Percentiles rank a stretch among this genome's conserved stretches.
Conservation (phyloP, 2,113 vertebrate genomes). For the Aspidoscelis tigris region DNA sequence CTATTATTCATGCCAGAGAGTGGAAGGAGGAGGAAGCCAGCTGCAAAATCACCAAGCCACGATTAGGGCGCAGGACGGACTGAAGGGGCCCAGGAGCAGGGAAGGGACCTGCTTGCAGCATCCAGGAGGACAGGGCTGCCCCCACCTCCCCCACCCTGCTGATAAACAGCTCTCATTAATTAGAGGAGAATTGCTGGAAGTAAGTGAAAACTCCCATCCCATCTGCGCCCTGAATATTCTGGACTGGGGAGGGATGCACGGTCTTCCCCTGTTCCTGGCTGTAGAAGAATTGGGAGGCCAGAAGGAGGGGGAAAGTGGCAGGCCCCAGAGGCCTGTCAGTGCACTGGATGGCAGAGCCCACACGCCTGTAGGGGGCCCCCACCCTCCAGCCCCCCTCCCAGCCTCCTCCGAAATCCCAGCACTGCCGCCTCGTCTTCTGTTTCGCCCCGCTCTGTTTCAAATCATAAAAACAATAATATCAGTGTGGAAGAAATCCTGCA, state of each 20-base stretch:
- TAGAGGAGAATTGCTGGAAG: neutral
- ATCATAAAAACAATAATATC: too few species aligned
- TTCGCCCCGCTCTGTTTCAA: too few species aligned
- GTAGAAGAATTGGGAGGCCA: too few species aligned
- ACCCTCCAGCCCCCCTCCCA: neutral
- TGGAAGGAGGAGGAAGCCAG: neutral
- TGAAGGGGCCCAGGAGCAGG: neutral
- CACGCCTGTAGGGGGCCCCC: too few species aligned
- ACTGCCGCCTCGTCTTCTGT: too few species aligned
- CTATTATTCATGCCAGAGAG: slow-evolving; percentile 29
- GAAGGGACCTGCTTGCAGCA: neutral
- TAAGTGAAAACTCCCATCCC: neutral
- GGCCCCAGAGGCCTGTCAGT: too few species aligned
- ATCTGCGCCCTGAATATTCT: neutral
- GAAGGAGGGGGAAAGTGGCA: neutral
- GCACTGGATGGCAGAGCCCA: neutral
- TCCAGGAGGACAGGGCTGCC: rapidly evolving
- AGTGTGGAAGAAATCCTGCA: too few species aligned
- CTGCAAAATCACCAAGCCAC: neutral
- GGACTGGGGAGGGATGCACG: neutral
- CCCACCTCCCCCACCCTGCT: neutral
- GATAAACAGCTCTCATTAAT: neutral
- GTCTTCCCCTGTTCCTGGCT: neutral
- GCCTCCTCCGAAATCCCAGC: neutral
- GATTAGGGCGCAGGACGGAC: neutral